Evolutionary conservation across 2,113 vertebrate species (phyloP).

Genomic region (Desmodus rotundus): DNA sequence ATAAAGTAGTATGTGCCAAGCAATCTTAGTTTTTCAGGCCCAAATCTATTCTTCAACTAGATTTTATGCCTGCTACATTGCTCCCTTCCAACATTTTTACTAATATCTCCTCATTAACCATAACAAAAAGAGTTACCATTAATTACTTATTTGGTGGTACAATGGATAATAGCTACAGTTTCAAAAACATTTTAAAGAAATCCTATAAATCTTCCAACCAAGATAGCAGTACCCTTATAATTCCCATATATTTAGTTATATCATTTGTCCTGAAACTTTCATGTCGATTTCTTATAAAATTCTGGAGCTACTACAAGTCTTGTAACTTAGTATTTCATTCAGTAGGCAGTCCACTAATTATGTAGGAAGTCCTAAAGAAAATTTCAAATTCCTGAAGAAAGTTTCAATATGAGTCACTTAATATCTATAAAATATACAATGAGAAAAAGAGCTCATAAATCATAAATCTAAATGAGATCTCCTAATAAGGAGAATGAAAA

Average conservation of each 20-base stretch:
- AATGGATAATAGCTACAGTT: background rate
- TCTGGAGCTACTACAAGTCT: background rate
- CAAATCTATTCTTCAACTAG: background rate
- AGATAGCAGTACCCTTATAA: background rate
- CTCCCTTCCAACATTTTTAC: background rate
- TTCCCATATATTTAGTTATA: background rate
- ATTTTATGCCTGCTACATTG: background rate
- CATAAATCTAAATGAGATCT: slow-evolving; percentile 1
- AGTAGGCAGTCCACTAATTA: background rate
- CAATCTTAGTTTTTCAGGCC: background rate
- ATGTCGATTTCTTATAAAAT: background rate
- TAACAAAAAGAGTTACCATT: background rate
- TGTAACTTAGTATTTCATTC: background rate
- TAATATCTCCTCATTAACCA: background rate
- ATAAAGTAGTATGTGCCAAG: background rate
- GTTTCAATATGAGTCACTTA: background rate
- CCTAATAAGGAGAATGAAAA: background rate
- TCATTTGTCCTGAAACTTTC: background rate
- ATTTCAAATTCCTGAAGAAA: background rate
- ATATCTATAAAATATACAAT: background rate
- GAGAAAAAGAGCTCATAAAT: background rate
- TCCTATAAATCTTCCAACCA: background rate
- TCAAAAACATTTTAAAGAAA: background rate
- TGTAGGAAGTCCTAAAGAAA: background rate
- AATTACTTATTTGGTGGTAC: background rate